Conservation (phyloP, 2,888 invertebrate genomes). For the Rotaria magnacalcarata region DNA sequence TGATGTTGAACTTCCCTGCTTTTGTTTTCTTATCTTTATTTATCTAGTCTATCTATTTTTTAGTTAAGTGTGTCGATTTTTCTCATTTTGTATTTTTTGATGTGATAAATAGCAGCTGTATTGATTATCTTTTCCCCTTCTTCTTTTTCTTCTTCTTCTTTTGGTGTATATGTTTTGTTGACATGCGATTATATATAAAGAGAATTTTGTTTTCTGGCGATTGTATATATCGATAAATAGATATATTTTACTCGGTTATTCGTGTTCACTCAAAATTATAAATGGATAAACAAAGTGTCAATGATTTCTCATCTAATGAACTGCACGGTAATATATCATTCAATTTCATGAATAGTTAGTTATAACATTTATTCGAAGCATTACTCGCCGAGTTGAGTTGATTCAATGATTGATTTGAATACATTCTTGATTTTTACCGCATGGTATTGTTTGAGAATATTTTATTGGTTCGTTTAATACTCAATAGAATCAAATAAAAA, state of each 20-base stretch:
- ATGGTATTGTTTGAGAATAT: neutral
- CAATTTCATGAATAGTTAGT: neutral
- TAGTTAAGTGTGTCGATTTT: neutral
- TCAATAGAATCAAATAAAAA: neutral
- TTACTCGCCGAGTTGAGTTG: no score
- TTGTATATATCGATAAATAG: neutral
- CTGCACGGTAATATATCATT: neutral
- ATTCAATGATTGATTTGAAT: no score
- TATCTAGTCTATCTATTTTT: neutral
- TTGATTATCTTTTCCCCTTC: neutral
- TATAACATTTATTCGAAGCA: no score
- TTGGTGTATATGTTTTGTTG: neutral
- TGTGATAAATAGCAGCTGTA: neutral
- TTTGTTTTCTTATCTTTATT: slow-evolving; percentile 14
- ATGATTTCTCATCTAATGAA: neutral
- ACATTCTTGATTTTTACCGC: no score
- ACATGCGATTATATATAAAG: neutral
- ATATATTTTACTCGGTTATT: neutral
- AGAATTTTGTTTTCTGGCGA: neutral
- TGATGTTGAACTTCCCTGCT: neutral
- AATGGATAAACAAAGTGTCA: neutral
- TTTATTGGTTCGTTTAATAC: neutral
- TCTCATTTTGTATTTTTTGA: neutral
- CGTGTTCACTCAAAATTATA: neutral
- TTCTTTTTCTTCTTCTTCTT: neutral